Percentiles rank a stretch among this genome's conserved stretches.
These are phyloP conservation scores for Cercopithecus mona DNA, from an alignment of 2,113 vertebrate species.

Conservation along the genomic window DNA sequence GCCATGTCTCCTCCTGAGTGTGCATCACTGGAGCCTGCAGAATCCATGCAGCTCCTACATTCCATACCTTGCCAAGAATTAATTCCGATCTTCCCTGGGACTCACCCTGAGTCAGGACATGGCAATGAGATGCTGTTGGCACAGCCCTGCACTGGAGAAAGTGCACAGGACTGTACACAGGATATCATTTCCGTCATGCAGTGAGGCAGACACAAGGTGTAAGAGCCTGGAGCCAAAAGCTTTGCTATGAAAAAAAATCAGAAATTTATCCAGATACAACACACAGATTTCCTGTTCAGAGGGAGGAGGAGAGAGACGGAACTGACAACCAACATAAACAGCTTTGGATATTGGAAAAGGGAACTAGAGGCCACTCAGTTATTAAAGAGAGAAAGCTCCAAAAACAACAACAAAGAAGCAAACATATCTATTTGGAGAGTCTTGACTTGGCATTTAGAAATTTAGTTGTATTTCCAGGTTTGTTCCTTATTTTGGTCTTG, in stretches of 20 bases:
- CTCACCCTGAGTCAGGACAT: not conserved
- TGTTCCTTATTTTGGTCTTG: not conserved
- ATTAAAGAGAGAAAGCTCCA: not conserved
- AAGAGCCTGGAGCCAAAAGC: conserved; percentile 53
- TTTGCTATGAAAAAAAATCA: conserved; percentile 64
- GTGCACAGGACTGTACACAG: conserved; percentile 40
- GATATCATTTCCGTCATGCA: conserved; percentile 59
- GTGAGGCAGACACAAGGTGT: conserved; percentile 68
- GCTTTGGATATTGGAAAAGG: not conserved
- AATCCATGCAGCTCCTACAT: not conserved
- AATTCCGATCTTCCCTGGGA: not conserved
- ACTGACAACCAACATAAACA: not conserved
- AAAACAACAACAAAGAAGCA: not conserved
- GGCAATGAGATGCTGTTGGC: conserved; percentile 29
- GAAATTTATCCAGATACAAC: conserved; percentile 52
- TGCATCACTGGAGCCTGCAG: not conserved
- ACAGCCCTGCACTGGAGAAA: not conserved
- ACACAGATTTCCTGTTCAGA: conserved; percentile 39
- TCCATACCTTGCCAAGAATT: conserved; percentile 45
- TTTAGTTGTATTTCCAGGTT: not conserved
- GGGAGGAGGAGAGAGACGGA: not conserved
- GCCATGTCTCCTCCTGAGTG: conserved; percentile 45
- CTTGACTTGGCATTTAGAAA: not conserved
- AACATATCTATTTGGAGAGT: not conserved
- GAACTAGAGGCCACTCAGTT: not conserved